Conservation (phyloP, 2,113 vertebrate genomes). For the Nannospalax galili region DNA sequence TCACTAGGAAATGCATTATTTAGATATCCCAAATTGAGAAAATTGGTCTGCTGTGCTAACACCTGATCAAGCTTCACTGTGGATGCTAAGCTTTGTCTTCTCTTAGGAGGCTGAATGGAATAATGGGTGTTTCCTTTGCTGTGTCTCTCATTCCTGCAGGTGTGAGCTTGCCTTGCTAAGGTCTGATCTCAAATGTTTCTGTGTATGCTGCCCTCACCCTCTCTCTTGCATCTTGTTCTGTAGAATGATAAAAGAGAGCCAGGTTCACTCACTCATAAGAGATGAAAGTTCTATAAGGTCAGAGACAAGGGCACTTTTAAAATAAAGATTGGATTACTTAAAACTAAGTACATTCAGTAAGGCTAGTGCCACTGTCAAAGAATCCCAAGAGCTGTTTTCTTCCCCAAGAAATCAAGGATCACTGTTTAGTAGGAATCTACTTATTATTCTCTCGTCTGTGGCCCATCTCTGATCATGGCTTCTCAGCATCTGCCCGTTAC, state of each 20-base stretch:
- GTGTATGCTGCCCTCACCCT: fast-evolving
- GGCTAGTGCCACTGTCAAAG: conserved; percentile 43
- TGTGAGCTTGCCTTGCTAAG: not conserved
- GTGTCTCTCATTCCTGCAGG: not conserved
- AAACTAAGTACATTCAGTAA: conserved; percentile 50
- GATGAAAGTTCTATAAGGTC: conserved; percentile 29
- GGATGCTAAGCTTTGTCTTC: not conserved
- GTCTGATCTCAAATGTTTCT: not conserved
- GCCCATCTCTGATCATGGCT: conserved; percentile 68
- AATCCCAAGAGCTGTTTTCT: conserved; percentile 53
- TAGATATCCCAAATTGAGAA: not conserved
- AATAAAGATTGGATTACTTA: conserved; percentile 48
- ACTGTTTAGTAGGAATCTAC: conserved; percentile 57
- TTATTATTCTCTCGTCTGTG: conserved; percentile 69
- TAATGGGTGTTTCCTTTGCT: not conserved
- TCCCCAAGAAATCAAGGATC: conserved; percentile 47
- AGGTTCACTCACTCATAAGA: not conserved
- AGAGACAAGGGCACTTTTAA: conserved; percentile 25
- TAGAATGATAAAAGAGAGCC: not conserved
- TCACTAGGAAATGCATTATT: not conserved
- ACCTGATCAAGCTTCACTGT: not conserved
- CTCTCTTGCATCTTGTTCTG: not conserved
- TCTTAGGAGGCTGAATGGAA: not conserved
- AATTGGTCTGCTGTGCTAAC: not conserved
- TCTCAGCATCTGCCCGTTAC: conserved; percentile 10